A percentile compares a stretch with the other conserved stretches of the same genome.
These are phyloP conservation scores for Cathartes aura DNA, from an alignment of 2,113 vertebrate genomes.

Conservation along the genomic window DNA sequence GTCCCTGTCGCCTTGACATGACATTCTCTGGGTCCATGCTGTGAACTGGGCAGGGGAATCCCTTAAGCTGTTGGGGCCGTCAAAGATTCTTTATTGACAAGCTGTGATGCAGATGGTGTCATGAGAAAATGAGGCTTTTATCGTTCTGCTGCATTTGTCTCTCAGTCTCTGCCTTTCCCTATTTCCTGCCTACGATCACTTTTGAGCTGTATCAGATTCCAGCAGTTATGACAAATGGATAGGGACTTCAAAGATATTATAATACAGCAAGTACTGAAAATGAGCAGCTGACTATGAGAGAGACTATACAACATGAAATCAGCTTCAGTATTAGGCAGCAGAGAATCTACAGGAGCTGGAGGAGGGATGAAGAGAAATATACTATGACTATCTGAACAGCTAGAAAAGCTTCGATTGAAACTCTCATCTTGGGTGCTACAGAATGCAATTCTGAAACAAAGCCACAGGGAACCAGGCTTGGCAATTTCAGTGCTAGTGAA, in stretches of 20 bases:
- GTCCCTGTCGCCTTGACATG: neutral
- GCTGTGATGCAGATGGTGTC: fast-evolving
- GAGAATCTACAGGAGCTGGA: neutral
- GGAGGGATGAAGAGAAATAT: neutral
- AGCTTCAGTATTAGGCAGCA: neutral
- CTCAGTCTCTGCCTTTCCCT: neutral
- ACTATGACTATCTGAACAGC: neutral
- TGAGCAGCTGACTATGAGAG: neutral
- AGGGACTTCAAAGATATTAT: neutral
- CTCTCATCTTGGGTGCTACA: neutral
- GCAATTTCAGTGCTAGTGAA: neutral
- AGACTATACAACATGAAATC: neutral
- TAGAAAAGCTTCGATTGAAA: neutral
- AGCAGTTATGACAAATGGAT: neutral
- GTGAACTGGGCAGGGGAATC: neutral
- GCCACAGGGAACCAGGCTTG: neutral
- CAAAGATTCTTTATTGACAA: neutral
- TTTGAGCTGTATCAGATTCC: neutral
- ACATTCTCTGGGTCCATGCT: neutral
- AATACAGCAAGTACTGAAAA: neutral
- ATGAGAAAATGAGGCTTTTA: neutral
- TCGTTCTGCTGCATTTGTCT: neutral
- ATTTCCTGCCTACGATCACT: neutral
- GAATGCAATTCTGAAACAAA: neutral
- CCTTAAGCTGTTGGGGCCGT: neutral